phyloP scores from a whole-genome alignment of 2,888 invertebrate genomes.

The Drosophila mercatorum region DNA sequence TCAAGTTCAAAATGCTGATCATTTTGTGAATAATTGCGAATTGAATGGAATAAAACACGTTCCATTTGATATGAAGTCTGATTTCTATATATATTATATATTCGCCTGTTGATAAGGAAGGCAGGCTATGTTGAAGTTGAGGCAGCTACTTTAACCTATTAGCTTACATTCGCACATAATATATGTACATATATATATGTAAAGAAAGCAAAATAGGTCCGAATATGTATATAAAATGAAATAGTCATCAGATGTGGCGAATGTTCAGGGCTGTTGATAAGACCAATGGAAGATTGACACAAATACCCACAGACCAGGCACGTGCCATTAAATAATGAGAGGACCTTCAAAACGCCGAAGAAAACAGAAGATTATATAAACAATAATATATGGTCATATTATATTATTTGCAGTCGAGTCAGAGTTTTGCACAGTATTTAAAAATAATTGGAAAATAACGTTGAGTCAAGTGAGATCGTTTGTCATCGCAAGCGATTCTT shows the following conservation, averaged over 20 bases:
- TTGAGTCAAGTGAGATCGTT: background rate
- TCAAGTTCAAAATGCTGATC: background rate
- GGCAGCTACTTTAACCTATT: background rate
- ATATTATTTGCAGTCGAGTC: background rate
- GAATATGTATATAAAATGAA: background rate
- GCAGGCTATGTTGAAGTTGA: background rate
- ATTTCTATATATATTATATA: background rate
- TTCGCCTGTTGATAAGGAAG: background rate
- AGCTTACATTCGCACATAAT: background rate
- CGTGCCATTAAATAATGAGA: background rate
- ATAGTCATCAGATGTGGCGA: background rate
- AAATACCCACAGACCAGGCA: background rate
- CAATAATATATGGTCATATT: background rate
- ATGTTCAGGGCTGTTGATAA: slow-evolving; percentile 39
- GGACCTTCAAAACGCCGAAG: too few species aligned
- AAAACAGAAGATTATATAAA: background rate
- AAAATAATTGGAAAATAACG: background rate
- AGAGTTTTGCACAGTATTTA: background rate
- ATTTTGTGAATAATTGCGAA: too few species aligned
- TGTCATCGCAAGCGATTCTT: background rate
- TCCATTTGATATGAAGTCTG: too few species aligned
- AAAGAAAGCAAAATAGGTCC: background rate
- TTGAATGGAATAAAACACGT: too few species aligned
- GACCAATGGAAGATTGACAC: slow-evolving; percentile 26
- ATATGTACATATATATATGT: background rate